Evolutionary conservation across 2,113 vertebrate genomes (phyloP).

Genomic region (Gnathonemus echidnorhynchus): DNA sequence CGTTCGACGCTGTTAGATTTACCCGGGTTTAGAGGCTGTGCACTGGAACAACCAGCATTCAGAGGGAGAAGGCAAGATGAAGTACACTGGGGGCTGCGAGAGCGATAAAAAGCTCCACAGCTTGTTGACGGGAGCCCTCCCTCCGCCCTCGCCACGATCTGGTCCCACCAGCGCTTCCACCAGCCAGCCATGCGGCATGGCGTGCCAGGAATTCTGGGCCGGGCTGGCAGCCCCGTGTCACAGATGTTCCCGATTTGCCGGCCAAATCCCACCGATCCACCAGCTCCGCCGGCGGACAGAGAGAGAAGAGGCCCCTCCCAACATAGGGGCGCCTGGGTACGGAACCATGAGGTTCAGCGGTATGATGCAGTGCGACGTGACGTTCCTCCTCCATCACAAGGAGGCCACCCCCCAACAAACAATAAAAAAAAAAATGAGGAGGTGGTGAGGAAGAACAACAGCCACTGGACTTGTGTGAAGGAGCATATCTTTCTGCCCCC

Average conservation of each 20-base stretch:
- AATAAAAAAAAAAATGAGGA: neutral
- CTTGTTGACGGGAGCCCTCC: constrained; percentile 40
- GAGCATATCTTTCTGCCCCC: neutral
- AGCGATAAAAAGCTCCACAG: constrained; percentile 29
- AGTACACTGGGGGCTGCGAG: constrained; percentile 8
- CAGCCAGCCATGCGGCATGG: constrained; percentile 42
- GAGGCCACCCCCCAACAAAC: neutral
- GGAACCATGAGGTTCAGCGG: neutral
- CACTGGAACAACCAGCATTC: constrained; percentile 44
- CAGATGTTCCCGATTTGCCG: constrained; percentile 52
- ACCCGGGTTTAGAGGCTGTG: constrained; percentile 48
- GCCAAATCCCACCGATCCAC: constrained; percentile 59
- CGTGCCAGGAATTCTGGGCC: constrained; percentile 6
- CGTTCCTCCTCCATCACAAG: neutral
- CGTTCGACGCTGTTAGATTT: constrained; percentile 51
- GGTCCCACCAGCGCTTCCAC: constrained; percentile 45
- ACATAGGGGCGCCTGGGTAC: neutral
- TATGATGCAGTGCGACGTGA: neutral
- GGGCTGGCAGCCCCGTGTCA: constrained; percentile 51
- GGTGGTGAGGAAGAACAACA: neutral
- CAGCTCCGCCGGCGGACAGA: constrained; percentile 42
- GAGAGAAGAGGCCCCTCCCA: constrained; percentile 32
- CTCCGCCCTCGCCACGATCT: constrained; percentile 53
- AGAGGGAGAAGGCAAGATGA: constrained; percentile 20
- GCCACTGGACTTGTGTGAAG: neutral